These are phyloP conservation scores for Orchestes rusci DNA, from an alignment of 2,888 invertebrate genomes.

Conservation along the genomic window DNA sequence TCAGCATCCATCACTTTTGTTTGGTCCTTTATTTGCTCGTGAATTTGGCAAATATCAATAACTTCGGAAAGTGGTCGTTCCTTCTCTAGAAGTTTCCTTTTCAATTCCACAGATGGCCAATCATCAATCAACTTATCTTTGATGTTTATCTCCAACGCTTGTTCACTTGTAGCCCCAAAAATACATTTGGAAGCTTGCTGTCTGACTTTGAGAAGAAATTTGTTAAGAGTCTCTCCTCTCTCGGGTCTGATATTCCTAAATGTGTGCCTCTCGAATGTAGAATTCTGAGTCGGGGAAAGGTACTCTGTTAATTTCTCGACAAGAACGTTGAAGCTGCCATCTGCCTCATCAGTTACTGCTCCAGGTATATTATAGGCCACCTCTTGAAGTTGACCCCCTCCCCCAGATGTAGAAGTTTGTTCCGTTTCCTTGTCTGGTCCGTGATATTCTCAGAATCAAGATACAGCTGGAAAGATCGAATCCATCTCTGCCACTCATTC, in stretches of 20 bases:
- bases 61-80: conserved; percentile 27
- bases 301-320: conserved; percentile 28
- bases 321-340: conserved; percentile 11
- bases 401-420: conserved; percentile 30
- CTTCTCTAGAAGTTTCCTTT: conserved; percentile 29
- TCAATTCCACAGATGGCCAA: conserved; percentile 30
- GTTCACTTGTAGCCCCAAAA: conserved; percentile 26
- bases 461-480: neutral
- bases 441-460: conserved; percentile 25
- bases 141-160: conserved; percentile 24
- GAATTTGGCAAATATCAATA: conserved; percentile 27
- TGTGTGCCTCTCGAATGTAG: conserved; percentile 33
- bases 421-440: conserved; percentile 24
- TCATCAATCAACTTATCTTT: conserved; percentile 17
- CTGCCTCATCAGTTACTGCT: conserved; percentile 20
- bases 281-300: conserved; percentile 30
- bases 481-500: conserved; percentile 28
- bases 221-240: conserved; percentile 29
- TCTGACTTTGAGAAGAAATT: conserved; percentile 27
- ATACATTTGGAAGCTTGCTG: conserved; percentile 31
- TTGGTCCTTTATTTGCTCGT: conserved; percentile 24
- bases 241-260: conserved; percentile 23
- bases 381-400: conserved; percentile 31
- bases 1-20: conserved; percentile 22
- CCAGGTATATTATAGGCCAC: conserved; percentile 30